These are phyloP conservation scores for Spea bombifrons DNA, from an alignment of 2,113 vertebrate genomes.

Conservation along the genomic window DNA sequence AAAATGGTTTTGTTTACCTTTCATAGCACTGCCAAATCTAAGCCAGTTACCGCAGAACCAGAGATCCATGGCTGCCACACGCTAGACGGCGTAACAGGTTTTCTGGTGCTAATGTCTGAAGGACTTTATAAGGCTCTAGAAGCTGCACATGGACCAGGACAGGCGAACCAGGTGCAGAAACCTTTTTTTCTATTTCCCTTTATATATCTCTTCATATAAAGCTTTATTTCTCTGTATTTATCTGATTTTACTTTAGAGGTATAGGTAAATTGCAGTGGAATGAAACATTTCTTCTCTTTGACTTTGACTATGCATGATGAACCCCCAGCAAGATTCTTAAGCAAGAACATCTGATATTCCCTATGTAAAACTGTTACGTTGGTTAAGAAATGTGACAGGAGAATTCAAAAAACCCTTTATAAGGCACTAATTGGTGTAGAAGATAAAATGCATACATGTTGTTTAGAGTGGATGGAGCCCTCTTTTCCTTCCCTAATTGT, in stretches of 20 bases:
- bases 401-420: no score
- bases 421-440: no score
- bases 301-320: no score
- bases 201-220: background rate
- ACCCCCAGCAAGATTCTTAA: no score
- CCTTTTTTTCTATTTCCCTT: no score
- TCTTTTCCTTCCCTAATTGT: fast-evolving
- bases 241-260: background rate
- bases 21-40: slow-evolving; percentile 81
- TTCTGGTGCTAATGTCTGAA: slow-evolving; percentile 93
- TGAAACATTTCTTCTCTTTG: no score
- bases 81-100: slow-evolving; percentile 84
- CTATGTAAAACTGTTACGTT: no score
- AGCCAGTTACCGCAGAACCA: slow-evolving; percentile 87
- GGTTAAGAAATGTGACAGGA: no score
- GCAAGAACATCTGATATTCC: no score
- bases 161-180: slow-evolving; percentile 86
- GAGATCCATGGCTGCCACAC: slow-evolving; percentile 87
- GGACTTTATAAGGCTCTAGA: slow-evolving; percentile 93
- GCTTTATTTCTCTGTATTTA: background rate
- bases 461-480: no score
- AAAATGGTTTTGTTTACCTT: background rate
- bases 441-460: no score
- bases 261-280: no score
- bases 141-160: slow-evolving; percentile 89